Percentiles rank a stretch among this genome's conserved stretches.
These are phyloP conservation scores for Microcebus murinus DNA, from an alignment of 2,113 vertebrate genomes.

Conservation along the genomic window DNA sequence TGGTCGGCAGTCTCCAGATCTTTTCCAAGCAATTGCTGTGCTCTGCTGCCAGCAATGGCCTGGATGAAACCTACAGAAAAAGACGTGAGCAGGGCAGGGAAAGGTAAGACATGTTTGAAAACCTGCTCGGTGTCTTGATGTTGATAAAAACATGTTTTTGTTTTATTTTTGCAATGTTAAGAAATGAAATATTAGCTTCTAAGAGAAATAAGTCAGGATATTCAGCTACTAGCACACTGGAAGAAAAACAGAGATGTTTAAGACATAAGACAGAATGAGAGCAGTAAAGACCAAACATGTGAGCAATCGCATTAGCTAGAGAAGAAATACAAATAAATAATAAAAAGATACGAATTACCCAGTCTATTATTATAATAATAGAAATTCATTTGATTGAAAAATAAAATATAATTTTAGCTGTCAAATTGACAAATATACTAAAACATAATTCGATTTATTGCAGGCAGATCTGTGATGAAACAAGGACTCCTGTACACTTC, in stretches of 20 bases:
- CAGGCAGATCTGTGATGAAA: background rate
- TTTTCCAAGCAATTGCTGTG: background rate
- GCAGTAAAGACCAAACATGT: background rate
- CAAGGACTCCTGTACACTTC: background rate
- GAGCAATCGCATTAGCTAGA: background rate
- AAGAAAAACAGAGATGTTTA: background rate
- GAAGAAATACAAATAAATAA: background rate
- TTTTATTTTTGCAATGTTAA: background rate
- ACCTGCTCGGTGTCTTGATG: background rate
- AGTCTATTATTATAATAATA: background rate
- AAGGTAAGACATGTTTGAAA: background rate
- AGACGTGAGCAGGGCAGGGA: background rate
- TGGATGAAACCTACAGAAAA: background rate
- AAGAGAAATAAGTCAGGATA: background rate
- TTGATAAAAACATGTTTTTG: background rate
- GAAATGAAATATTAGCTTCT: background rate
- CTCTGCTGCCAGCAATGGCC: background rate
- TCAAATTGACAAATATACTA: background rate
- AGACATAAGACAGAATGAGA: background rate
- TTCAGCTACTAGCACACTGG: background rate
- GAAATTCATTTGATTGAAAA: background rate
- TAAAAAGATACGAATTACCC: background rate
- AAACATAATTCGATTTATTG: background rate
- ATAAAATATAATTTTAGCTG: background rate
- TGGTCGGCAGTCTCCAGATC: background rate